phyloP scores from a whole-genome alignment of 2,797 vertebrate genomes.

The Hirundo rustica region DNA sequence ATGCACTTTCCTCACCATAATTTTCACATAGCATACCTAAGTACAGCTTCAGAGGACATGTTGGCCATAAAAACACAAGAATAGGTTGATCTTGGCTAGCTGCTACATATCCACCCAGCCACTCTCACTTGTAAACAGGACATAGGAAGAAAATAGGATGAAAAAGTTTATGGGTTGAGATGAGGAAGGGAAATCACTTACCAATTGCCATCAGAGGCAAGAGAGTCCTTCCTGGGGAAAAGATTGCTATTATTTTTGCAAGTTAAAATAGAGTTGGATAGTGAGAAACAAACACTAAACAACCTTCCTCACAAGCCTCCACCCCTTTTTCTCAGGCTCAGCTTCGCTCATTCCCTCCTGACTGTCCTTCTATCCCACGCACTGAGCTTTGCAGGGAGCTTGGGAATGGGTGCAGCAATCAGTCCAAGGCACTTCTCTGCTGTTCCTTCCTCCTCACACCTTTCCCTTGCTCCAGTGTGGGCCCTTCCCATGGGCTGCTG shows the following conservation, averaged over 20 bases:
- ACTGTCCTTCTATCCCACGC: fast-evolving
- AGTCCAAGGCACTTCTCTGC: neutral
- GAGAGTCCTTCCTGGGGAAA: neutral
- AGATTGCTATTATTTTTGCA: neutral
- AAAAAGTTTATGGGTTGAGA: neutral
- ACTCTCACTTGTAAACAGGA: neutral
- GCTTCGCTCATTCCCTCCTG: neutral
- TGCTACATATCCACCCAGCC: neutral
- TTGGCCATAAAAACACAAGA: neutral
- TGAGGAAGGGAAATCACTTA: neutral
- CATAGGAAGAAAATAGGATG: neutral
- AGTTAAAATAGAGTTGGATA: neutral
- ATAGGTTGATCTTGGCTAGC: neutral
- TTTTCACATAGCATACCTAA: neutral
- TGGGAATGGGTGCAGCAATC: neutral
- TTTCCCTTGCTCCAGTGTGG: neutral
- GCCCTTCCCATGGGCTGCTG: neutral
- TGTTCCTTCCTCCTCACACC: neutral
- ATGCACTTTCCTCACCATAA: neutral
- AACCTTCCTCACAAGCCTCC: too few relatives aligned
- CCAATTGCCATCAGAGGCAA: neutral
- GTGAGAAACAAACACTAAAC: neutral
- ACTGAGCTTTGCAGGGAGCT: neutral
- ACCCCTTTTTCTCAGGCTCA: neutral
- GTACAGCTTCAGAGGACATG: neutral